Conservation (phyloP, 2,113 vertebrate species). For the Scopus umbretta region DNA sequence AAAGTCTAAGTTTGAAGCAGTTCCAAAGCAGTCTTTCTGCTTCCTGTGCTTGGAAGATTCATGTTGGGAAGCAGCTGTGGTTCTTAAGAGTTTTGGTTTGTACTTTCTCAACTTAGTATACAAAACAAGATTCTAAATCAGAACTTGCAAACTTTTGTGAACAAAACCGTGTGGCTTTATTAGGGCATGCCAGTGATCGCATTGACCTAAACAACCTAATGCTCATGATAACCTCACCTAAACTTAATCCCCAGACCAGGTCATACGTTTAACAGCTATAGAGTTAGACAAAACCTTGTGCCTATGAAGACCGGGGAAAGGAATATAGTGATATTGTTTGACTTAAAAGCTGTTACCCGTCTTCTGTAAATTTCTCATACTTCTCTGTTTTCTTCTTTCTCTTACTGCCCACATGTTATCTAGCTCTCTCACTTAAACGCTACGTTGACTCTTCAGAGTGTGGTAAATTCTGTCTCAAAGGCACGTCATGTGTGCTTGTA, state of each 20-base stretch:
- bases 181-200: neutral
- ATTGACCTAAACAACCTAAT: neutral
- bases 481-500: neutral
- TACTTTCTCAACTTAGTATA: neutral
- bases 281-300: neutral
- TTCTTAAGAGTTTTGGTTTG: neutral
- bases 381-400: neutral
- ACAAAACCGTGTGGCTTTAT: neutral
- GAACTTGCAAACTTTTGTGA: neutral
- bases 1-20: neutral
- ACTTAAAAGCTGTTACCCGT: neutral
- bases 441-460: neutral
- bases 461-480: neutral
- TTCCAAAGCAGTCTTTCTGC: neutral
- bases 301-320: neutral
- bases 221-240: neutral
- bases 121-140: neutral
- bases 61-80: neutral
- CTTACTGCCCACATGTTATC: neutral
- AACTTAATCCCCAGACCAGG: neutral
- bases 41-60: neutral
- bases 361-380: neutral
- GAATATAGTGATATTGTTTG: neutral
- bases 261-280: neutral
- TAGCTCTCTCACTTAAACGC: neutral